Evolutionary conservation across 1,140 invertebrate genomes (phyloP).

Genomic region (Neodiprion pinetum): DNA sequence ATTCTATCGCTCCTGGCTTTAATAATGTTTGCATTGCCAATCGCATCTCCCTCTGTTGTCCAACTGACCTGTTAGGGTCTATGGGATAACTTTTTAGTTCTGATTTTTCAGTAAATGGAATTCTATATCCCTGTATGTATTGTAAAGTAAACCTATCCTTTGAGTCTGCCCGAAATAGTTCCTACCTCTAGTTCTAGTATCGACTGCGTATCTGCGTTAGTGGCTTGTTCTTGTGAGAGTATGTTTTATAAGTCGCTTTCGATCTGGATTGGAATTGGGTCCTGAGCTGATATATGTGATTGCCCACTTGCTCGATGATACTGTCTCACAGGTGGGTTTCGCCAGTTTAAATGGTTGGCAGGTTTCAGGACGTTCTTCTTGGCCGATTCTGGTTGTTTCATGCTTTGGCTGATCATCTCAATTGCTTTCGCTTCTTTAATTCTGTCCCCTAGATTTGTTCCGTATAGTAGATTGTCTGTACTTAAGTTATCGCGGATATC

Average conservation of each 20-base stretch:
- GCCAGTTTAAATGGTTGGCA: background rate
- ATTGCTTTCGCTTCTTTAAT: slow-evolving; percentile 21
- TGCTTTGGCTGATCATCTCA: slow-evolving; percentile 3
- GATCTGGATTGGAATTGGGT: background rate
- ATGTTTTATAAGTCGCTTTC: background rate
- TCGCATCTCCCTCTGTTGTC: no score
- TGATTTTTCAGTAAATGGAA: no score
- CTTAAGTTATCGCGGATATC: slow-evolving; percentile 12
- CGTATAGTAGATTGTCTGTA: slow-evolving; percentile 13
- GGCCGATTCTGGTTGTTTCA: background rate
- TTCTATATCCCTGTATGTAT: no score
- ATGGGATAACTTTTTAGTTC: no score
- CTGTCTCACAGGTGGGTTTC: background rate
- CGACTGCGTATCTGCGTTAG: no score
- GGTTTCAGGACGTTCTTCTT: background rate
- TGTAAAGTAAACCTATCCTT: no score
- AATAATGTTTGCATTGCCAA: no score
- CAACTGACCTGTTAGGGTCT: no score
- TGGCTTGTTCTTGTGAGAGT: background rate
- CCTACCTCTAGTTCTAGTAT: no score
- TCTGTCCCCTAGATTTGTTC: slow-evolving; percentile 15
- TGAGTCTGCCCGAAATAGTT: no score
- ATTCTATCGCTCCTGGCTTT: no score
- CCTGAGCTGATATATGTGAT: background rate
- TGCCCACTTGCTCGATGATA: background rate